Conservation (phyloP, 2,113 vertebrate species). For the Oceanodroma tethys region DNA sequence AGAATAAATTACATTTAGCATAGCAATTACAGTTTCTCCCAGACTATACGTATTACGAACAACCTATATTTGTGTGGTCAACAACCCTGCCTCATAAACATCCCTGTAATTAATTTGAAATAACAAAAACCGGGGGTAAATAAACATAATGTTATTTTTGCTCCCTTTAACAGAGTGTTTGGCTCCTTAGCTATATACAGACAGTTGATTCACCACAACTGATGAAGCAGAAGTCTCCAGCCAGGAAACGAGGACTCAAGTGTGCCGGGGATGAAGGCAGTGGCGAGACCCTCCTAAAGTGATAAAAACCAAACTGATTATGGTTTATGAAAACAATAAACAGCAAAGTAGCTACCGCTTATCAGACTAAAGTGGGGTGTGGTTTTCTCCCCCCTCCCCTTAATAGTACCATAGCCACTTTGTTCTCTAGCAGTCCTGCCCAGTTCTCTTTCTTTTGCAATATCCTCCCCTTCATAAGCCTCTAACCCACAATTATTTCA, state of each 20-base stretch:
- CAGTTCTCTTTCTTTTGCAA: background rate
- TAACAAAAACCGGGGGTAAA: constrained; percentile 5
- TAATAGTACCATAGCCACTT: background rate
- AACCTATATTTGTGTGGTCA: constrained; percentile 10
- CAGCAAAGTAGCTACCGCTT: background rate
- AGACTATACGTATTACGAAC: background rate
- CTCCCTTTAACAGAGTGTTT: background rate
- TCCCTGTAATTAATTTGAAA: constrained; percentile 45
- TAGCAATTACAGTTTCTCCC: constrained; percentile 41
- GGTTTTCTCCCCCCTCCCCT: accelerated
- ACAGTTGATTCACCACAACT: background rate
- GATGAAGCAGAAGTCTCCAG: background rate
- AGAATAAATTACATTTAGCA: constrained; percentile 39
- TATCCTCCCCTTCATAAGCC: background rate
- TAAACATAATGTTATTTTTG: background rate
- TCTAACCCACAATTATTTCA: background rate
- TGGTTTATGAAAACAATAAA: background rate
- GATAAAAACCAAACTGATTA: background rate
- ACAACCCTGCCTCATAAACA: background rate
- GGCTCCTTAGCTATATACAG: background rate
- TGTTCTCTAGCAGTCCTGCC: background rate
- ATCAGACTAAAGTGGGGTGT: background rate
- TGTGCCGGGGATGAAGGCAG: background rate
- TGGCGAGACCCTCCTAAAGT: background rate
- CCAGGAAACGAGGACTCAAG: background rate